A percentile compares a stretch with the other conserved stretches of the same genome.
Conservation (phyloP, 2,888 invertebrate species). For the Nemapogon koenigi region DNA sequence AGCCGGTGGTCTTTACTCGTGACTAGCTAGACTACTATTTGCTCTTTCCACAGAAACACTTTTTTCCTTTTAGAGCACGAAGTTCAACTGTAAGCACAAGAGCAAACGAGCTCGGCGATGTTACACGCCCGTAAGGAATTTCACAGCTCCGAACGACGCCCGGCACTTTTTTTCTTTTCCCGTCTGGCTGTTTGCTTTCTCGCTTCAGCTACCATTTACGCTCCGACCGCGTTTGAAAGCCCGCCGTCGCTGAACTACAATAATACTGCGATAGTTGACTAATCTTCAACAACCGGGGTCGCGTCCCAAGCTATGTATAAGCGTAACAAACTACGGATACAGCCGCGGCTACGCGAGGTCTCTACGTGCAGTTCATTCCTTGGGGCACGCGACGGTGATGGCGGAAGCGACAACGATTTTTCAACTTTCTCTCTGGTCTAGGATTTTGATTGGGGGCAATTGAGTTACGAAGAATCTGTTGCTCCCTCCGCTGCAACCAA, state of each 20-base stretch:
- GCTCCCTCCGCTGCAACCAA: constrained; percentile 51
- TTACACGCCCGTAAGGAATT: constrained; percentile 61
- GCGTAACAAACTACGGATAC: constrained; percentile 36
- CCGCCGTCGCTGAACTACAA: constrained; percentile 60
- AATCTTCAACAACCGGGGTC: constrained; percentile 63
- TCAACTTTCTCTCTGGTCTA: no score
- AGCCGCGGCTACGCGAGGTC: constrained; percentile 42
- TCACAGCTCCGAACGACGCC: constrained; percentile 52
- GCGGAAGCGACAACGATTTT: no score
- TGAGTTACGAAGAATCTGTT: constrained; percentile 42
- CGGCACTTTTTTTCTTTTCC: constrained; percentile 40
- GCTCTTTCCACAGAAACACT: constrained; percentile 52
- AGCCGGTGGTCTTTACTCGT: constrained; percentile 54
- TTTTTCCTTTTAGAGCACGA: constrained; percentile 62
- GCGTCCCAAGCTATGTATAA: constrained; percentile 50
- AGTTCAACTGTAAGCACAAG: constrained; percentile 47
- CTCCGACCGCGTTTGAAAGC: constrained; percentile 41
- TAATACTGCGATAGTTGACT: constrained; percentile 66
- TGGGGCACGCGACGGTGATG: constrained; percentile 53
- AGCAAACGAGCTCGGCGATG: constrained; percentile 58
- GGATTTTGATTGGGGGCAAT: constrained; percentile 45
- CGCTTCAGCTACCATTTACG: constrained; percentile 59
- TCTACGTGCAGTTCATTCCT: constrained; percentile 56
- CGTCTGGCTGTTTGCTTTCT: constrained; percentile 58
- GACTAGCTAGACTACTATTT: constrained; percentile 55